phyloP scores from a whole-genome alignment of 2,797 vertebrate species.

The Tamandua tetradactyla region DNA sequence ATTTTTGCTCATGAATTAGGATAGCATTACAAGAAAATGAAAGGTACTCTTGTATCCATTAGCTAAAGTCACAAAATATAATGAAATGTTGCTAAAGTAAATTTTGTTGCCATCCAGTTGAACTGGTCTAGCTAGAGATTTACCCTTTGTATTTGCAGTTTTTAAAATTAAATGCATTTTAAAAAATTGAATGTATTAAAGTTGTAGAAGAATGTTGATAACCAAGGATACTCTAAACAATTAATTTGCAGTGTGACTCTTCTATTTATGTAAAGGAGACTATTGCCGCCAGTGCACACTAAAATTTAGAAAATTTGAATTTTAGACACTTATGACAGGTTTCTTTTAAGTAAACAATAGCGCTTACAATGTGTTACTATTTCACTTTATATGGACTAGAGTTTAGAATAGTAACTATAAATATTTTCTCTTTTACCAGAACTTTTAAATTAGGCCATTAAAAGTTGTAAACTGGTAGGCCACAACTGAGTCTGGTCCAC shows the following conservation, averaged over 20 bases:
- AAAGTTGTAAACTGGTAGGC: neutral
- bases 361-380: neutral
- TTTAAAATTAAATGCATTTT: neutral
- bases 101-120: neutral
- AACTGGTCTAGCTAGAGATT: neutral
- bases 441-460: slow-evolving; percentile 17
- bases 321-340: neutral
- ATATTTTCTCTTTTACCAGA: slow-evolving; percentile 53
- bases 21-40: slow-evolving; percentile 17
- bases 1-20: neutral
- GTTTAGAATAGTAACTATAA: slow-evolving; percentile 39
- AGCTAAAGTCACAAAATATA: neutral
- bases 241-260: neutral
- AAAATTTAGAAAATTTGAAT: slow-evolving; percentile 16
- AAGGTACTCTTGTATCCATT: neutral
- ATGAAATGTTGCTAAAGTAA: neutral
- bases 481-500: neutral
- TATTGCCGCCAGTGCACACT: neutral
- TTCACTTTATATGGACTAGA: slow-evolving; percentile 4
- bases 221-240: neutral
- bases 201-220: neutral
- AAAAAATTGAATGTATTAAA: neutral
- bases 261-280: neutral
- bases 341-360: slow-evolving; percentile 29
- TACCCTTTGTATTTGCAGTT: neutral